Evolutionary conservation across 1,140 invertebrate species (phyloP).

Genomic region (Schlechtendalia chinensis): DNA sequence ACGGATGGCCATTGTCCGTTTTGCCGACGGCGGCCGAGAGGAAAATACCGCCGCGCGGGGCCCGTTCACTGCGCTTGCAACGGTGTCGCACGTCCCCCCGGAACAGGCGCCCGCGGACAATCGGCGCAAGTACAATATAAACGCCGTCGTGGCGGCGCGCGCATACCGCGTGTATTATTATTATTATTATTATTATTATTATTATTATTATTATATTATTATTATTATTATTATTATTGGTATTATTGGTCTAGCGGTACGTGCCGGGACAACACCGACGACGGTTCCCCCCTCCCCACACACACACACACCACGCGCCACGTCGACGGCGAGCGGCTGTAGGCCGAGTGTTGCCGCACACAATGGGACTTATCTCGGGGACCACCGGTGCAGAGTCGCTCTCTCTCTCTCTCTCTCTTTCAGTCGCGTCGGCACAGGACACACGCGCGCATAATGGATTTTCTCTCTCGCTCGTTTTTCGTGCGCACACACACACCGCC

Average conservation of each 20-base stretch:
- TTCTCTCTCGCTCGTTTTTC: neutral
- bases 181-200: too few species aligned
- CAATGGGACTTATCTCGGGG: constrained; percentile 42
- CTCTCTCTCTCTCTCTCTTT: too few species aligned
- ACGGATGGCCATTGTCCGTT: too few species aligned
- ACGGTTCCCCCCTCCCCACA: neutral
- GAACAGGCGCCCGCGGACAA: neutral
- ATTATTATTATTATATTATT: too few species aligned
- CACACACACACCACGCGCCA: neutral
- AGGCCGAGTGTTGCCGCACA: constrained; percentile 36
- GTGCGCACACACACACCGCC: too few species aligned
- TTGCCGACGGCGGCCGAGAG: too few species aligned
- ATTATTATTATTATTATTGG: neutral
- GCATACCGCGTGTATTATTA: neutral
- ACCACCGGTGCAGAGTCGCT: constrained; percentile 26
- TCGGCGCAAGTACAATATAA: neutral
- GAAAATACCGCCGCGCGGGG: too few species aligned
- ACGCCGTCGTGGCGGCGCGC: neutral
- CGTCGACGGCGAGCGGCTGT: neutral
- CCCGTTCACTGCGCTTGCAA: too few species aligned
- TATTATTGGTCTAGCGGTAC: too few species aligned
- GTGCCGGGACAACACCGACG: constrained; percentile 32
- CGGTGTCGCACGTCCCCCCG: too few species aligned
- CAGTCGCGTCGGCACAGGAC: constrained; percentile 22
- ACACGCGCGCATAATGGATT: constrained; percentile 11